A percentile compares a stretch with the other conserved stretches of the same genome.
Conservation (phyloP, 1,140 invertebrate genomes). For the Pantala flavescens region DNA sequence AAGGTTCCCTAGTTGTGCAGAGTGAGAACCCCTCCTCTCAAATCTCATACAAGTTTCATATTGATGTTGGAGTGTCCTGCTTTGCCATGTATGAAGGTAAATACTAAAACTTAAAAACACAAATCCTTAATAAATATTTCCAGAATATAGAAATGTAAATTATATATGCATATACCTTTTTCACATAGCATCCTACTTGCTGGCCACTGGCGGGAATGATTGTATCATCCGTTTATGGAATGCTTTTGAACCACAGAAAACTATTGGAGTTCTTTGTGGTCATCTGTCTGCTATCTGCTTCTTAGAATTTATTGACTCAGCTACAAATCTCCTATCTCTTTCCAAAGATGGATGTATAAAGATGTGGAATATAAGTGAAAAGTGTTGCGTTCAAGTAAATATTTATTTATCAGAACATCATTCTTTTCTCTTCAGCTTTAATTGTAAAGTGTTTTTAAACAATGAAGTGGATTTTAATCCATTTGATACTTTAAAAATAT, state of each 20-base stretch:
- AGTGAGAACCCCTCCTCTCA: slow-evolving; percentile 26
- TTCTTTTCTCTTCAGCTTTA: too few relatives aligned
- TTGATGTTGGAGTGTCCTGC: slow-evolving; percentile 31
- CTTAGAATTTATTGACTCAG: slow-evolving; percentile 47
- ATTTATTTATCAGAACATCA: too few relatives aligned
- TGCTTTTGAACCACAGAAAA: slow-evolving; percentile 53
- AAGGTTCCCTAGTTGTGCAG: slow-evolving; percentile 29
- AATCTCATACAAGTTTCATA: slow-evolving; percentile 28
- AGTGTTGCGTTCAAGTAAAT: slow-evolving; percentile 45
- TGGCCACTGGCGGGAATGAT: slow-evolving; percentile 62
- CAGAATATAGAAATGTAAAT: slow-evolving; percentile 10
- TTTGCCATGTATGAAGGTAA: slow-evolving; percentile 33
- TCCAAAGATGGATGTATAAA: slow-evolving; percentile 55
- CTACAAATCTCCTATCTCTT: slow-evolving; percentile 38
- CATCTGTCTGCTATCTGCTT: slow-evolving; percentile 56
- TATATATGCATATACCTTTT: neutral
- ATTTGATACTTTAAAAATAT: too few relatives aligned
- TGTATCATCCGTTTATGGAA: slow-evolving; percentile 63
- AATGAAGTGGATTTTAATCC: too few relatives aligned
- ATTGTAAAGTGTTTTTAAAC: too few relatives aligned
- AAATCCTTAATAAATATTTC: neutral
- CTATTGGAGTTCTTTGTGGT: slow-evolving; percentile 48
- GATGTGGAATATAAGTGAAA: slow-evolving; percentile 52
- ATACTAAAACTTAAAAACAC: neutral
- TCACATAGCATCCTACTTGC: slow-evolving; percentile 35